Base-by-base conservation (phyloP, 2,888 invertebrate species). In the Caenorhabditis parvicauda region DNA sequence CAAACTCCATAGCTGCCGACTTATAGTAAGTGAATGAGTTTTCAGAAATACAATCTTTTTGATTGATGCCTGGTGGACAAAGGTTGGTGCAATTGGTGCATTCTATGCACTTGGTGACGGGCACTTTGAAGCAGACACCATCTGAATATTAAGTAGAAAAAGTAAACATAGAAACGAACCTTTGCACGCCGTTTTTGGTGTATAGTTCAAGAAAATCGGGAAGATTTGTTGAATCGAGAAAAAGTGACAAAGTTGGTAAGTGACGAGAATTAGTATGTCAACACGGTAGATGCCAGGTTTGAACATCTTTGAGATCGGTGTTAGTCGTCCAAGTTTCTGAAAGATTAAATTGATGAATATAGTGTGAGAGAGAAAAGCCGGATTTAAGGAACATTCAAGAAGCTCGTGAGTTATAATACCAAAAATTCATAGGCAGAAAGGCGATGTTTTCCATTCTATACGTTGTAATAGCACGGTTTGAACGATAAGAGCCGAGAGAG, bases 191-290 rank as follows among this genome's bases (percentile, higher is more conserved):
- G 64, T 69, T 45, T 65, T 65, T 2, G 71, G 71, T 7, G 69
- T 71, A 57, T 67, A 71, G 49, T 71, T 71, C 38, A 71, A 48
- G 59, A 71, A 71, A 29, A 71, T 67, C n/a, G 71, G 71, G 53
- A 71, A 67, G 5, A 71, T 35, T 32, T 68, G 67, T 48, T 71
- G 71, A 37, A 71, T 67, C 9, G 65, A 65, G 67, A 67, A 71
- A 64, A 71, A 64, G 45, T 67, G 71, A 25, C 65, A 63, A 62
- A 70, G 63, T 57, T 70, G 70, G 35, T 67, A 70, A 14, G 63
- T 54, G 54, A 70, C 43, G 27, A 70, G 56, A 29, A 70, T 57
- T 25, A 70, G 56, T 35, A 70, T 49, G 38, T 70, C 70, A 28
- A 70, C 59, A 51, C 70, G 70, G 58, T 63, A 69, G 27, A 66